These are phyloP conservation scores for Zaprionus obscuricornis DNA, from an alignment of 2,888 invertebrate genomes.

Conservation along the genomic window DNA sequence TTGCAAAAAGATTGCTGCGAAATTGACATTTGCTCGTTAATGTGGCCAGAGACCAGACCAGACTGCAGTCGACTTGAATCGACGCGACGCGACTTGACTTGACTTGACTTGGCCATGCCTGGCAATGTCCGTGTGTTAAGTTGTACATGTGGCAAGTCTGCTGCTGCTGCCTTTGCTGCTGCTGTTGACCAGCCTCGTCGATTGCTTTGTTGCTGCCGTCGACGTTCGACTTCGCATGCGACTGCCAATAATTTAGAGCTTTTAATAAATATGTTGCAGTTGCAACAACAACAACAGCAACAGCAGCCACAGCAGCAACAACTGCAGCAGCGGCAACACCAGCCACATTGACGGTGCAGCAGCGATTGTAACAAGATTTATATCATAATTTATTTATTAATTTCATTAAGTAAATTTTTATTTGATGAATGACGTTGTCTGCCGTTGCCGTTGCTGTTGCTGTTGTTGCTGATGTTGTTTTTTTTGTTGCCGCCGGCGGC, in stretches of 20 bases:
- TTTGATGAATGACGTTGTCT: conserved; percentile 73
- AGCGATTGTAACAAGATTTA: conserved; percentile 68
- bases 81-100: conserved; percentile 31
- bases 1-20: conserved; percentile 74
- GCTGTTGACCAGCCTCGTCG: conserved; percentile 53
- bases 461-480: conserved; percentile 43
- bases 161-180: conserved; percentile 11
- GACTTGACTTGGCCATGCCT: conserved; percentile 2
- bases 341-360: conserved; percentile 36
- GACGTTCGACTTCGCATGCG: too few species aligned
- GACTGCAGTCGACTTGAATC: too few species aligned
- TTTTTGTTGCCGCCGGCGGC: conserved; percentile 44
- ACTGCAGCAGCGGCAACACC: conserved; percentile 39
- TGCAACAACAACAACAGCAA: conserved; percentile 18
- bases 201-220: conserved; percentile 67
- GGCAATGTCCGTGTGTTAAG: conserved; percentile 25
- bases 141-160: conserved; percentile 26
- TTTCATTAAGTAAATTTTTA: conserved; percentile 78
- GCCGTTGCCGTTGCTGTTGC: too few species aligned
- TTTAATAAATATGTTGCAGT: conserved; percentile 72
- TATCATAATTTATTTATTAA: conserved; percentile 80
- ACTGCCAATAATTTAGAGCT: conserved; percentile 77
- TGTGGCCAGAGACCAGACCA: too few species aligned
- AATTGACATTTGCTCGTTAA: conserved; percentile 77
- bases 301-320: conserved; percentile 26